phyloP scores from a whole-genome alignment of 2,113 vertebrate genomes.

The Pomatorhinus ruficollis region DNA sequence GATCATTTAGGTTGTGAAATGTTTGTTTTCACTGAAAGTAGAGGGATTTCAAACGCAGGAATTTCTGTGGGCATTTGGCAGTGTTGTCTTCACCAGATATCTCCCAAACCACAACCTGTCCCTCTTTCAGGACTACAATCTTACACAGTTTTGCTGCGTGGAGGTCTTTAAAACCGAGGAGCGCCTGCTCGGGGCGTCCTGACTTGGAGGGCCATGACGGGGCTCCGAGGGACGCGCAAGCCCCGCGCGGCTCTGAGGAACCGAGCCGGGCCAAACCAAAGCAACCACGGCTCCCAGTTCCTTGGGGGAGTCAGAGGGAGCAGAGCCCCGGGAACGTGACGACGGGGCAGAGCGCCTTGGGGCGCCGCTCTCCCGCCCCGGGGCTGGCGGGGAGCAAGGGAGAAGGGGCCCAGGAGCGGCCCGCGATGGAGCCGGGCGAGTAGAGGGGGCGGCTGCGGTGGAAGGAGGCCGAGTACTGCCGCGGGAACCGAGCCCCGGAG shows the following conservation, averaged over 20 bases:
- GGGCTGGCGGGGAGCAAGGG: neutral
- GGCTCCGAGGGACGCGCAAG: neutral
- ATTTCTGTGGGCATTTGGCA: neutral
- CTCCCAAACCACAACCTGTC: constrained; percentile 7
- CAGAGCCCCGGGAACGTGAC: neutral
- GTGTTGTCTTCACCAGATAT: neutral
- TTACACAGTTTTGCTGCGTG: neutral
- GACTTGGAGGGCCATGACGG: neutral
- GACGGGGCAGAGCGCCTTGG: too few species aligned
- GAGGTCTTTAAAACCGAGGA: neutral
- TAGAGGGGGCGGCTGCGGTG: neutral
- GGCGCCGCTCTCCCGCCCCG: neutral
- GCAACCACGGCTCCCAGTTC: neutral
- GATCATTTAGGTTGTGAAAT: constrained; percentile 21
- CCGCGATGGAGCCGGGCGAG: neutral
- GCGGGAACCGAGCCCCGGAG: constrained; percentile 49
- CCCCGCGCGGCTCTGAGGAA: neutral
- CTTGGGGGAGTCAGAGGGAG: too few species aligned
- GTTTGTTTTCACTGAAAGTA: constrained; percentile 6
- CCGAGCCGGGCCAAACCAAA: too few species aligned
- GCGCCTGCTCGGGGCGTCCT: neutral
- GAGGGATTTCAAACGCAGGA: constrained; percentile 3
- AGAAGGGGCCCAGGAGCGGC: neutral
- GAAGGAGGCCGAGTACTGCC: constrained; percentile 76
- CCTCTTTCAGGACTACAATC: constrained; percentile 5